Evolutionary conservation across 2,797 vertebrate genomes (phyloP).

Genomic region (Bovichtus diacanthus): DNA sequence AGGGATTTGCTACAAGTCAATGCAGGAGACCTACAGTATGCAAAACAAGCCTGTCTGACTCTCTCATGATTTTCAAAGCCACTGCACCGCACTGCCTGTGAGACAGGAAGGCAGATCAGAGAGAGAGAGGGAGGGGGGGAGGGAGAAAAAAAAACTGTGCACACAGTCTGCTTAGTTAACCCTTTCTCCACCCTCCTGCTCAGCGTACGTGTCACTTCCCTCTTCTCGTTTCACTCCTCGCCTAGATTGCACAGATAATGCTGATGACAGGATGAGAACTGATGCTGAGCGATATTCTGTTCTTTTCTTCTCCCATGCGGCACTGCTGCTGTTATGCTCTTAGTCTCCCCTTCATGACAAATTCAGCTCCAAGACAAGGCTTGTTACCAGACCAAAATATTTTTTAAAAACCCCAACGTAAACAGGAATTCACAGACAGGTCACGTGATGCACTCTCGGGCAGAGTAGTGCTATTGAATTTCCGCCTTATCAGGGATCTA

Average conservation of each 20-base stretch:
- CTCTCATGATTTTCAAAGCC: conserved; percentile 80
- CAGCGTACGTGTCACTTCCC: conserved; percentile 47
- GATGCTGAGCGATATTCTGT: conserved; percentile 42
- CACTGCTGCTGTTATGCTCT: conserved; percentile 18
- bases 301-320: not conserved
- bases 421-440: conserved; percentile 64
- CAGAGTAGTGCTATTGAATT: conserved; percentile 58
- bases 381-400: conserved; percentile 50
- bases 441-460: conserved; percentile 63
- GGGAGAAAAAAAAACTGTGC: conserved; percentile 28
- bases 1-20: conserved; percentile 86
- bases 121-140: conserved; percentile 19
- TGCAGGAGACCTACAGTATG: conserved; percentile 82
- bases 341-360: conserved; percentile 24
- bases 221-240: conserved; percentile 55
- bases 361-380: conserved; percentile 23
- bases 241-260: conserved; percentile 65
- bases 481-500: conserved; percentile 66
- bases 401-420: conserved; percentile 25
- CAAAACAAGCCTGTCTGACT: conserved; percentile 83
- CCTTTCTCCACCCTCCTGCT: conserved; percentile 64
- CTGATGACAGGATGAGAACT: conserved; percentile 69
- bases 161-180: conserved; percentile 78
- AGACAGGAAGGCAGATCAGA: conserved; percentile 82
- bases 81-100: conserved; percentile 68